Evolutionary conservation across 2,113 vertebrate species (phyloP), one percentile per base, ranked within the genome.

Genomic region (Takifugu bimaculatus): DNA sequence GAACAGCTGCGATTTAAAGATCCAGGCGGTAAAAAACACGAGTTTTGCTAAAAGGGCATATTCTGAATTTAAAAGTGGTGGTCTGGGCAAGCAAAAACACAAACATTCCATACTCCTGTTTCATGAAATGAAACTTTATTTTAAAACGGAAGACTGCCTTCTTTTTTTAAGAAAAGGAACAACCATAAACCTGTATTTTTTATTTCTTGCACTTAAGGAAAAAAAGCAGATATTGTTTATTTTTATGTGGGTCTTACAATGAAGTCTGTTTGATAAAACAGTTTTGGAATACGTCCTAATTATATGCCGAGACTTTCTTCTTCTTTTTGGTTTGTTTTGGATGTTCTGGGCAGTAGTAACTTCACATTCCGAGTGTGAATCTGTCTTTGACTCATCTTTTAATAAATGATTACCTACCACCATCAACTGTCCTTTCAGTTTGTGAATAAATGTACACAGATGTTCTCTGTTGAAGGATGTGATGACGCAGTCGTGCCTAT

Each of bases 401-500:
- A 91, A 92, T 91, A 92, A 92, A 92, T 87, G 89, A 90, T 88
- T 92, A 91, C 89, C 85, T 90, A 90, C 86, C 89, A 91, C 88
- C 88, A 86, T 87, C 77, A 65, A 82, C 86, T 86, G 86, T 90
- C 83, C 79, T 89, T 89, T 85, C 83, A 82, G 79, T 91, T 90
- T 92, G 86, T 92, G 82, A 88, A 86, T 88, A 82, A 83, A 77
- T 86, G 83, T 88, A 84, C 82, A 87, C 84, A 87, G 53, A 83
- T 86, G 81, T 83, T 85, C 73, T 80, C 73, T 86, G 74, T 84
- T 85, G 76, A 81, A 82, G 75, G 79, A 85, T 86, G 84, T 87
- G 82, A 86, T 82, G 72, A 86, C 75, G 75, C 73, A 87, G 72
- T 82, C 82, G 86, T 79, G 82, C 81, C 84, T 86, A 81, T 75